Percentiles rank a stretch among this genome's conserved stretches.
Evolutionary conservation across 92 coral and sea anemone genomes (phyloP).

Genomic region (Zoanthus gigantus): DNA sequence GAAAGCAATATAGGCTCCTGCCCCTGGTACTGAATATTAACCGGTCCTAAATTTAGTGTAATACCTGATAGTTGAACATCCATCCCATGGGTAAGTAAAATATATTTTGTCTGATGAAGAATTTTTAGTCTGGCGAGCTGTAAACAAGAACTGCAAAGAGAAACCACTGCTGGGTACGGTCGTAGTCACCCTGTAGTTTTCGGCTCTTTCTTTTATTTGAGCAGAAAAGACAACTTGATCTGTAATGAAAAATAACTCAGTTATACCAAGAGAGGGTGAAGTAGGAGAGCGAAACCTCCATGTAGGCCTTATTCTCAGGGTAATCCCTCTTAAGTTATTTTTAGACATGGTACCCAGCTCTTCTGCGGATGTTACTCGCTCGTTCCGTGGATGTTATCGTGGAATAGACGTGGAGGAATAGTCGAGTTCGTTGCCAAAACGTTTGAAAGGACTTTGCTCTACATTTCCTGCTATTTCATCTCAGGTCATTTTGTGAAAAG

Average conservation of each 20-base stretch:
- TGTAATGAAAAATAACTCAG: not conserved
- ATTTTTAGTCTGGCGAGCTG: conserved; percentile 28
- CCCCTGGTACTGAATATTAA: not conserved
- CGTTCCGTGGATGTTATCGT: no score
- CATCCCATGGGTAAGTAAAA: conserved; percentile 4
- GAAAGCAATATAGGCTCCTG: not conserved
- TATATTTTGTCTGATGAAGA: conserved; percentile 18
- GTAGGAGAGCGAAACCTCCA: not conserved
- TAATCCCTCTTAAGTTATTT: not conserved
- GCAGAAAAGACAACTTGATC: conserved; percentile 22
- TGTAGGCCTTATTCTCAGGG: not conserved
- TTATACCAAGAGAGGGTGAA: not conserved
- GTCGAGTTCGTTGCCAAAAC: no score
- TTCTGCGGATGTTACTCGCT: no score
- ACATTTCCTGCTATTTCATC: no score
- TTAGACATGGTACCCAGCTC: no score
- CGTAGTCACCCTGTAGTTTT: conserved; percentile 33
- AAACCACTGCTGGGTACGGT: conserved; percentile 6
- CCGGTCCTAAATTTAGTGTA: not conserved
- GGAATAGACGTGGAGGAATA: no score
- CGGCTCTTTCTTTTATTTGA: conserved; percentile 16
- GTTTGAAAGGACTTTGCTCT: no score
- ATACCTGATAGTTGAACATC: conserved; percentile 17
- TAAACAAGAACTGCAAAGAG: conserved; percentile 20
- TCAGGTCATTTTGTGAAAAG: no score